Evolutionary conservation across 30 jellyfish, hydroid and myxozoan species (phyloP).

Genomic region (Aurelia aurita complex sp. Pacific): DNA sequence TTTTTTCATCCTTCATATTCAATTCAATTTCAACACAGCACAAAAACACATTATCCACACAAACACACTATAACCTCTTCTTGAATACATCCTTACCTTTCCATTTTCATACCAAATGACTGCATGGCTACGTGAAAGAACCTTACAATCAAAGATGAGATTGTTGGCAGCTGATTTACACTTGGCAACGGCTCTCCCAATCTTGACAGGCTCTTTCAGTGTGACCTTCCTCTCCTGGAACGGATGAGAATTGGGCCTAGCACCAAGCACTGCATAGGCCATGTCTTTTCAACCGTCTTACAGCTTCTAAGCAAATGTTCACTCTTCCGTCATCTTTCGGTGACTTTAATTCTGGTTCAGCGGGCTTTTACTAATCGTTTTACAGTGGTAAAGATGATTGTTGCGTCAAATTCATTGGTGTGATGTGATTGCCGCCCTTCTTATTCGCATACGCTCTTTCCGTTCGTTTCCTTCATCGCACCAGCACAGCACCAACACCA

Average conservation of each 20-base stretch:
- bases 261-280: constrained; percentile 85
- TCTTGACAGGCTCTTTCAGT: constrained; percentile 75
- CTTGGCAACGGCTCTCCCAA: constrained; percentile 82
- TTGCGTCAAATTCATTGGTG: too few relatives aligned
- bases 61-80: too few relatives aligned
- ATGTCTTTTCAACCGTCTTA: constrained; percentile 17
- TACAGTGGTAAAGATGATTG: too few relatives aligned
- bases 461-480: too few relatives aligned
- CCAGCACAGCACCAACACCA: too few relatives aligned
- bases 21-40: too few relatives aligned
- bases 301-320: too few relatives aligned
- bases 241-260: constrained; percentile 89
- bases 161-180: constrained; percentile 60
- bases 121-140: constrained; percentile 91
- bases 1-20: too few relatives aligned
- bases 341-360: too few relatives aligned
- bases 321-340: too few relatives aligned
- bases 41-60: too few relatives aligned
- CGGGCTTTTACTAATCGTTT: too few relatives aligned
- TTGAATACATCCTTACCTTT: constrained; percentile 42
- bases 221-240: constrained; percentile 72
- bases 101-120: constrained; percentile 88
- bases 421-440: neutral
- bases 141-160: constrained; percentile 84
- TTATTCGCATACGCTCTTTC: neutral